Conservation (phyloP, 1,140 invertebrate genomes). For the Drosophila subobscura region DNA sequence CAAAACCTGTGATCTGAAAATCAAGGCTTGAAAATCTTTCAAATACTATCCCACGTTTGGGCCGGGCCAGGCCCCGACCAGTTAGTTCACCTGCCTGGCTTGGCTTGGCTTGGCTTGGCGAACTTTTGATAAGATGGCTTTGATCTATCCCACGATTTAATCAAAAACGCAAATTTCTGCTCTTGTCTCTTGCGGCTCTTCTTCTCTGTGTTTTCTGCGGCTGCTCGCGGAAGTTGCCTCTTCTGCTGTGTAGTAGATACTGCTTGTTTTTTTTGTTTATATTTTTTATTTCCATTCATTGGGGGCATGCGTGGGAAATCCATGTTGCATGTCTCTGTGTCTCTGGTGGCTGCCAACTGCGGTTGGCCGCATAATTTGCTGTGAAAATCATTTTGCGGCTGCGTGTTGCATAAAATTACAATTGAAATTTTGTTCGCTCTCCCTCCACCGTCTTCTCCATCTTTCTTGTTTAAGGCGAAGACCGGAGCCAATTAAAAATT, state of each 20-base stretch:
- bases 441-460: constrained; percentile 4
- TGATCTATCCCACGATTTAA: constrained; percentile 80
- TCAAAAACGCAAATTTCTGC: constrained; percentile 77
- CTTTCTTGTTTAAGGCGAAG: constrained; percentile 34
- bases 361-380: constrained; percentile 79
- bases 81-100: constrained; percentile 38
- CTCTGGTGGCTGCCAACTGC: constrained; percentile 42
- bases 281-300: constrained; percentile 55
- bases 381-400: constrained; percentile 77
- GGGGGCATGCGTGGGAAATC: constrained; percentile 73
- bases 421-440: constrained; percentile 42
- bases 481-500: constrained; percentile 64
- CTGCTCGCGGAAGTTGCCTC: constrained; percentile 62
- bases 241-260: constrained; percentile 13
- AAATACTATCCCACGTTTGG: constrained; percentile 48
- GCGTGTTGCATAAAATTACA: constrained; percentile 79
- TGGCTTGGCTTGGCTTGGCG: neutral
- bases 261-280: constrained; percentile 1
- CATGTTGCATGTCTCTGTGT: constrained; percentile 54
- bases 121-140: constrained; percentile 55
- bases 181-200: constrained; percentile 2
- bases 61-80: constrained; percentile 9
- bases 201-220: constrained; percentile 19
- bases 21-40: constrained; percentile 9
- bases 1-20: too few species aligned